A percentile compares a stretch with the other conserved stretches of the same genome.
These are phyloP conservation scores for Parus major DNA, from an alignment of 2,113 vertebrate species.

Conservation along the genomic window DNA sequence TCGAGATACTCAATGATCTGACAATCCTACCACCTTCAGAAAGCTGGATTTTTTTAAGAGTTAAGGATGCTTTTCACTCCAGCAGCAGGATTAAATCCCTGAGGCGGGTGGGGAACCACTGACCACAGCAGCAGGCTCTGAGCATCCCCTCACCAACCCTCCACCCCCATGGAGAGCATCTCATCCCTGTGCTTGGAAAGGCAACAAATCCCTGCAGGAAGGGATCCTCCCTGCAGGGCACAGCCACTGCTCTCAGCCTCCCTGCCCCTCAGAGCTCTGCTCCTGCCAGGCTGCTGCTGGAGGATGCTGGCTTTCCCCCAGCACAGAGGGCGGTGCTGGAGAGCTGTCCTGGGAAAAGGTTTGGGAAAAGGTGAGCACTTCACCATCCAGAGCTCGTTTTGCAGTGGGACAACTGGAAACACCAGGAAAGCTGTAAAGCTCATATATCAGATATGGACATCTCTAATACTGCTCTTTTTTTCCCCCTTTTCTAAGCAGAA, in stretches of 20 bases:
- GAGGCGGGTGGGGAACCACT: fast-evolving
- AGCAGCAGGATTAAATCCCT: background rate
- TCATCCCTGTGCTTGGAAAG: background rate
- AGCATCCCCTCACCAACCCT: background rate
- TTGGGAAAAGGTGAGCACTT: background rate
- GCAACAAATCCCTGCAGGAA: background rate
- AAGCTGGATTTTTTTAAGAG: background rate
- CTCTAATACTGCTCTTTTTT: background rate
- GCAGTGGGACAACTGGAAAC: background rate
- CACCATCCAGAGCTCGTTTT: background rate
- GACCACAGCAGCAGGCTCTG: background rate
- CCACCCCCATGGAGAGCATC: background rate
- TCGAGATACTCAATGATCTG: fast-evolving
- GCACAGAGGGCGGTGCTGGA: slow-evolving; percentile 39
- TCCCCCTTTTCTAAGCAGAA: background rate
- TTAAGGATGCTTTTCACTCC: background rate
- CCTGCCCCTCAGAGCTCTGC: background rate
- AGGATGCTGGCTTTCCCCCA: background rate
- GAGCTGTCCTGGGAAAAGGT: background rate
- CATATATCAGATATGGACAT: fast-evolving
- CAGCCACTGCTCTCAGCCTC: fast-evolving
- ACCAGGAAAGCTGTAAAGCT: background rate
- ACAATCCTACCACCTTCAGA: background rate
- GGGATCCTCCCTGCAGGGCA: background rate
- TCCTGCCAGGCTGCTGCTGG: background rate